Evolutionary conservation across 2,888 invertebrate species (phyloP).

Genomic region (Amphimallon solstitiale): DNA sequence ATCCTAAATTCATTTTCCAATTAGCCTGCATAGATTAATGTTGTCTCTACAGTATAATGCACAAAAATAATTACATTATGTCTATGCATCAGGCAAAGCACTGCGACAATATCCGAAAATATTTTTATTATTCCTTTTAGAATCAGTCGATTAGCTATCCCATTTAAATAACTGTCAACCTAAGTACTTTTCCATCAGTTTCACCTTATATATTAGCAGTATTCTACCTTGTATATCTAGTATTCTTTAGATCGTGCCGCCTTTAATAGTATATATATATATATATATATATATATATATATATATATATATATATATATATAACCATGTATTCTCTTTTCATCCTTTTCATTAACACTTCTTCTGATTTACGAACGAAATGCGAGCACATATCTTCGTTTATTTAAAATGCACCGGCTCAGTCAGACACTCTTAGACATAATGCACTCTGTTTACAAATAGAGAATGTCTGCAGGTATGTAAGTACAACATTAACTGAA

Average conservation of each 20-base stretch:
- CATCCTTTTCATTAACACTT: conserved; percentile 40
- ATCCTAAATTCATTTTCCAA: conserved; percentile 15
- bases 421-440: too few relatives aligned
- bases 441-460: too few relatives aligned
- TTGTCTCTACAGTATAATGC: not conserved
- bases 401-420: not conserved
- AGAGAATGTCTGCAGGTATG: too few relatives aligned
- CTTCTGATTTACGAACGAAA: conserved; percentile 37
- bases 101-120: conserved; percentile 2
- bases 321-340: conserved; percentile 25
- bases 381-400: conserved; percentile 1
- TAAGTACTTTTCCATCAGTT: conserved; percentile 23
- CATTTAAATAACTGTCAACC: conserved; percentile 33
- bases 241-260: conserved; percentile 38
- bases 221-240: conserved; percentile 25
- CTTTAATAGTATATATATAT: conserved; percentile 34
- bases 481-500: too few relatives aligned
- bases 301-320: conserved; percentile 32
- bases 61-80: conserved; percentile 15
- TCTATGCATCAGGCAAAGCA: not conserved
- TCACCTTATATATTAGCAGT: conserved; percentile 36
- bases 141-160: conserved; percentile 21
- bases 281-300: conserved; percentile 18
- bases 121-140: conserved; percentile 20
- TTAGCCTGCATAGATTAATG: conserved; percentile 3